Conservation (phyloP, 1,140 invertebrate genomes). For the Chymomyza costata region DNA sequence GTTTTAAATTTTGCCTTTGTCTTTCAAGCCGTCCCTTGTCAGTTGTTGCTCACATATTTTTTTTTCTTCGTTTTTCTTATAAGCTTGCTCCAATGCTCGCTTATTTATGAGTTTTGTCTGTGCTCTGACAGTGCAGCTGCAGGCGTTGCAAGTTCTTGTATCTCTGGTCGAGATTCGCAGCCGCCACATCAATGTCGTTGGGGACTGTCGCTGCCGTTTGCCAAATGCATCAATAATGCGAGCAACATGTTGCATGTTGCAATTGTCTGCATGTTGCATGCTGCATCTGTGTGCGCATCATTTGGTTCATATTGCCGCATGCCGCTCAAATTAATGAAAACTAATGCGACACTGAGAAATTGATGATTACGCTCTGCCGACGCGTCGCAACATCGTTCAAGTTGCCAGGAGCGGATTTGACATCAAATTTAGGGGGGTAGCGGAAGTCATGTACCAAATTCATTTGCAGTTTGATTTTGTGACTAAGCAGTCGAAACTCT, state of each 20-base stretch:
- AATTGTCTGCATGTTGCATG: constrained; percentile 29
- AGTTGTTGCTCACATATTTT: constrained; percentile 1
- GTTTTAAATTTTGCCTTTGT: too few relatives aligned
- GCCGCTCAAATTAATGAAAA: constrained; percentile 70
- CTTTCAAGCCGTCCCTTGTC: too few relatives aligned
- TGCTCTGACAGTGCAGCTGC: constrained; percentile 42
- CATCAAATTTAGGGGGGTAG: neutral
- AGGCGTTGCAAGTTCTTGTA: constrained; percentile 3
- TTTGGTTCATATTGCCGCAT: constrained; percentile 27
- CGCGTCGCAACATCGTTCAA: too few relatives aligned
- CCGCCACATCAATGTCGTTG: constrained; percentile 54
- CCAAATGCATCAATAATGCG: constrained; percentile 68
- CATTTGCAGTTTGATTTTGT: too few relatives aligned
- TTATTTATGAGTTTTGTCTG: constrained; percentile 71
- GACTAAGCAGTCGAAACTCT: too few relatives aligned
- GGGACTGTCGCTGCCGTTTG: constrained; percentile 54
- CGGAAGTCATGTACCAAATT: too few relatives aligned
- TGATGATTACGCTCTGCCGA: constrained; percentile 62
- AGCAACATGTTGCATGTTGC: constrained; percentile 42
- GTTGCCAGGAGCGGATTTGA: too few relatives aligned
- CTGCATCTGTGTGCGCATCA: constrained; percentile 59
- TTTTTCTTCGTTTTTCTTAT: neutral
- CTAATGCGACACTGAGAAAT: constrained; percentile 73
- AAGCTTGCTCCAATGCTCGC: constrained; percentile 42
- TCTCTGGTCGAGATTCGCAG: constrained; percentile 16